Evolutionary conservation across 2,113 vertebrate genomes (phyloP), one percentile per base, ranked within the genome.

Genomic region (Ophiodon elongatus): DNA sequence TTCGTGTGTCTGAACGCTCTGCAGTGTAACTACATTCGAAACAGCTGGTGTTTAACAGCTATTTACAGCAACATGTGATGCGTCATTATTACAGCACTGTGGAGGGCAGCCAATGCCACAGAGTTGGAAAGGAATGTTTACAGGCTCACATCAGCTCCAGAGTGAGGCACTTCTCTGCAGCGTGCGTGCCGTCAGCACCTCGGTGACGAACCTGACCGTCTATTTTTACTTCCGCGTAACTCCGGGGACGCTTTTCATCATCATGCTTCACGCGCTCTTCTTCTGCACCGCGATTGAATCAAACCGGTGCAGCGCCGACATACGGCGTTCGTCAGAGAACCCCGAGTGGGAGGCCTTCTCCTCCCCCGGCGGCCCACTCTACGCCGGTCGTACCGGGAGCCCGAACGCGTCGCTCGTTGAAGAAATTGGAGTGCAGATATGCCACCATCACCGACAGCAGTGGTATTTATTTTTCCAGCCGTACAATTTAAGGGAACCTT

Each of bases 61-160:
- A 88, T 86, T 90, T 85, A n/a, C 23, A 56, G 83, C 31, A 60
- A 77, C 65, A 69, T 41, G n/a, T 33, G 47, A 85, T 85, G 80
- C 87, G 63, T 92, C 84, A 87, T 62, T 56, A 72, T 73, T 84
- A 78, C n/a, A 67, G 41, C 81, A 31, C 43, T 52, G 70, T 47
- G 45, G 50, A 79, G 27, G 25, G 64, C n/a, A 73, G 71, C 7
- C 7, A 2, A 64, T 29, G 79, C 29, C 79, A 72, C 39, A 0
- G 27, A 70, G 68, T 56, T 76, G 11, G 76, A 71, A 72, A 37
- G 27, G 52, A 74, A 52, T 8, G 54, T 68, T 84, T 81, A 77
- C 25, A 37, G 83, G 62, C 37, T 74, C 35, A 41, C 33, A 64
- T 80, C 50, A 64, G 80, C 29, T 54, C 82, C 14, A 21, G 57